A percentile compares a stretch with the other conserved stretches of the same genome.
Conservation (phyloP, 2,888 invertebrate genomes). For the Odontomyia ornata region DNA sequence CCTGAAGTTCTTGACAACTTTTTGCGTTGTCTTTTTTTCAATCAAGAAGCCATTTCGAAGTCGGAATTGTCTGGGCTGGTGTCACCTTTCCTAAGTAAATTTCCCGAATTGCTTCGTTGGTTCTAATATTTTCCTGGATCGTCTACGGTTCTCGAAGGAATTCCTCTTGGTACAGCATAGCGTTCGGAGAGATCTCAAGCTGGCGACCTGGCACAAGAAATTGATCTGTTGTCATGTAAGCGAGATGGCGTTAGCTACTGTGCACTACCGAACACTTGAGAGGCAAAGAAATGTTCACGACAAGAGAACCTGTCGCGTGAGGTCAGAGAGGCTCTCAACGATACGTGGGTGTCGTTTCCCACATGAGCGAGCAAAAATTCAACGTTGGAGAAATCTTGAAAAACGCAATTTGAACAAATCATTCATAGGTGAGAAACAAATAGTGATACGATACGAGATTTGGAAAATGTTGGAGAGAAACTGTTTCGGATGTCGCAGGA, state of each 20-base stretch:
- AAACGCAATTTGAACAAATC: slow-evolving; percentile 97
- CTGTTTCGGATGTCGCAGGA: slow-evolving; percentile 87
- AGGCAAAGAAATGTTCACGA: slow-evolving; percentile 83
- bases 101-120: slow-evolving; percentile 91
- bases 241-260: slow-evolving; percentile 96
- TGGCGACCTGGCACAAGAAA: slow-evolving; percentile 89
- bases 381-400: slow-evolving; percentile 95
- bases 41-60: slow-evolving; percentile 92
- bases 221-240: slow-evolving; percentile 93
- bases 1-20: slow-evolving; percentile 96
- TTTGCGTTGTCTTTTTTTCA: slow-evolving; percentile 90
- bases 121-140: slow-evolving; percentile 88
- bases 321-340: slow-evolving; percentile 95
- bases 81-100: slow-evolving; percentile 87
- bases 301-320: slow-evolving; percentile 90
- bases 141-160: slow-evolving; percentile 66
- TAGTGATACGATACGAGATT: slow-evolving; percentile 88
- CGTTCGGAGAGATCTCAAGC: slow-evolving; percentile 81
- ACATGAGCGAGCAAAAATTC: slow-evolving; percentile 98
- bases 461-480: slow-evolving; percentile 92
- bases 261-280: slow-evolving; percentile 86
- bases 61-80: slow-evolving; percentile 87
- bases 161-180: no score
- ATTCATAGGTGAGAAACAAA: slow-evolving; percentile 92
- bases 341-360: no score